Conservation (phyloP, 2,888 invertebrate species). For the Caenorhabditis afra region DNA sequence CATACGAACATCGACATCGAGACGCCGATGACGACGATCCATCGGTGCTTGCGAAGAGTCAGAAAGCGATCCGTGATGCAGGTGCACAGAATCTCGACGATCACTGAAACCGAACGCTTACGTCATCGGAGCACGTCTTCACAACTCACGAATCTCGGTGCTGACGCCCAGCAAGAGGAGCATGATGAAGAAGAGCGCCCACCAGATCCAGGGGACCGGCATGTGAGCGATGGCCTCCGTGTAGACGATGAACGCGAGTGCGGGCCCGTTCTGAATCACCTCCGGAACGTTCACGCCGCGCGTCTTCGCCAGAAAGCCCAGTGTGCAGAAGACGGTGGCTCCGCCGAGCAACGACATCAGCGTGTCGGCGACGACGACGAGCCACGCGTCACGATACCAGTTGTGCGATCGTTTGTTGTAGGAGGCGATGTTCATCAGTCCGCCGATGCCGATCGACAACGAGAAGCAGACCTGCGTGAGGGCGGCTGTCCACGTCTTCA, state of each 20-base stretch:
- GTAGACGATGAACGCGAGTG: conserved; percentile 81
- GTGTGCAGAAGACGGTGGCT: conserved; percentile 66
- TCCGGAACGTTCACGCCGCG: conserved; percentile 40
- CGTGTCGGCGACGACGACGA: conserved; percentile 73
- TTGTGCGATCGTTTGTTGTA: conserved; percentile 73
- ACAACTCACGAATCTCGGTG: conserved; percentile 53
- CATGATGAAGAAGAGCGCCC: conserved; percentile 81
- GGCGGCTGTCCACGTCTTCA: conserved; percentile 71
- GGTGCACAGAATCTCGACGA: conserved; percentile 35
- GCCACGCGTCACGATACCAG: conserved; percentile 72
- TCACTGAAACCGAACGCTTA: too few species aligned
- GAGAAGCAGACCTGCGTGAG: conserved; percentile 76
- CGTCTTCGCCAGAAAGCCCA: conserved; percentile 67
- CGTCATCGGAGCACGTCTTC: conserved; percentile 47
- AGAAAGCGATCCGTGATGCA: conserved; percentile 31
- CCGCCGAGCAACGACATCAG: conserved; percentile 69
- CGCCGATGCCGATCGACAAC: conserved; percentile 74
- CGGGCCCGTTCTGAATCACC: conserved; percentile 77
- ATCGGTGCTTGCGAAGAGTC: conserved; percentile 27
- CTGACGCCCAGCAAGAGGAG: conserved; percentile 80
- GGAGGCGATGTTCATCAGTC: conserved; percentile 71
- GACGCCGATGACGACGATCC: conserved; percentile 21
- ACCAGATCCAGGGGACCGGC: conserved; percentile 81
- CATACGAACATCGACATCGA: conserved; percentile 40
- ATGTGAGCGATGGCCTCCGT: conserved; percentile 80